Evolutionary conservation across 2,888 invertebrate genomes (phyloP).

Genomic region (Masnerella sp.): DNA sequence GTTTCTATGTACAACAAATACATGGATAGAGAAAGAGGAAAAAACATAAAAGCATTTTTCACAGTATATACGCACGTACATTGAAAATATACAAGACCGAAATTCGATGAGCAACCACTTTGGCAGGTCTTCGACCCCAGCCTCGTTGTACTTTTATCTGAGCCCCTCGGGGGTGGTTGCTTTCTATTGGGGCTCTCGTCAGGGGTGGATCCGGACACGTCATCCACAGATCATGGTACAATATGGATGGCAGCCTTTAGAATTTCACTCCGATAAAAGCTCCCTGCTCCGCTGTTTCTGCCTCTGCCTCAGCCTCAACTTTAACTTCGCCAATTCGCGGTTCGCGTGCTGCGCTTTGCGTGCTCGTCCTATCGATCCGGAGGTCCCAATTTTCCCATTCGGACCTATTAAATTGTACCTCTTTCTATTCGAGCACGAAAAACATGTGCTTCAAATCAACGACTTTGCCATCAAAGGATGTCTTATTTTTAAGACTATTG

Average conservation of each 20-base stretch:
- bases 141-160: constrained; percentile 61
- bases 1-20: constrained; percentile 16
- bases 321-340: constrained; percentile 39
- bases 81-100: constrained; percentile 54
- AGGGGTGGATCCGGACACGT: constrained; percentile 66
- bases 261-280: constrained; percentile 55
- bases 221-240: constrained; percentile 63
- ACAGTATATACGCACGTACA: constrained; percentile 32
- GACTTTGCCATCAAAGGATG: too few relatives aligned
- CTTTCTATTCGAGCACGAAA: too few relatives aligned
- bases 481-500: too few relatives aligned
- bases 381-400: background rate
- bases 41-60: constrained; percentile 46
- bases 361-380: constrained; percentile 28
- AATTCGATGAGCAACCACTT: constrained; percentile 60
- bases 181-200: constrained; percentile 61
- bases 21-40: background rate
- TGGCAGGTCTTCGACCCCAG: constrained; percentile 61
- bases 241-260: constrained; percentile 61
- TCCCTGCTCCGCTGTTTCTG: constrained; percentile 47
- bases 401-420: too few relatives aligned
- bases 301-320: too few relatives aligned
- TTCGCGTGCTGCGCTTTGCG: constrained; percentile 25
- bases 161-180: constrained; percentile 63
- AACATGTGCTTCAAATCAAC: too few relatives aligned